Evolutionary conservation across 1,140 invertebrate species (phyloP).

Genomic region (Lithobius niger): DNA sequence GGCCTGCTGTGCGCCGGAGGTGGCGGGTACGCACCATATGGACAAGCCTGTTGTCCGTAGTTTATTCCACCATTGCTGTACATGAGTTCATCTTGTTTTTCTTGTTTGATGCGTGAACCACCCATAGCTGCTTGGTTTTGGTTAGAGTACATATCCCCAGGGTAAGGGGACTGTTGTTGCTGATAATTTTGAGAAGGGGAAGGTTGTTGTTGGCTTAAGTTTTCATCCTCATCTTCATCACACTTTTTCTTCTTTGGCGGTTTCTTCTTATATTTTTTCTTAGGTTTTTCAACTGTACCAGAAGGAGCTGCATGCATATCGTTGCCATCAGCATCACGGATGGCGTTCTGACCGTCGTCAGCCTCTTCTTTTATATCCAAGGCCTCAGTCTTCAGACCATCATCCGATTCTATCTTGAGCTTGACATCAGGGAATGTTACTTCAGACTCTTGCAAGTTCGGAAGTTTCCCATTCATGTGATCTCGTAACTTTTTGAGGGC

Average conservation of each 20-base stretch:
- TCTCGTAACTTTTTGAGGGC: conserved; percentile 89
- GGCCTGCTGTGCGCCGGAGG: conserved; percentile 12
- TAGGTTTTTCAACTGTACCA: not conserved
- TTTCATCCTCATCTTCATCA: conserved; percentile 41
- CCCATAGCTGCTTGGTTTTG: conserved; percentile 3
- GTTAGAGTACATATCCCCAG: not conserved
- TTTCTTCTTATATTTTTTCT: conserved; percentile 46
- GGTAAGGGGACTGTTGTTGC: not conserved
- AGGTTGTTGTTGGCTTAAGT: no score
- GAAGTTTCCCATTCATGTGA: conserved; percentile 78
- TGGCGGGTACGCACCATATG: not conserved
- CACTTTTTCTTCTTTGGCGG: conserved; percentile 74
- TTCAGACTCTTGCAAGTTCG: conserved; percentile 77
- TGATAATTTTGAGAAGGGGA: conserved; percentile 24
- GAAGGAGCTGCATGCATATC: not conserved
- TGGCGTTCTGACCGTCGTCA: conserved; percentile 25
- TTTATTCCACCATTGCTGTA: conserved; percentile 25
- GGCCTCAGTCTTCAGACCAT: conserved; percentile 13
- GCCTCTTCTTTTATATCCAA: conserved; percentile 7
- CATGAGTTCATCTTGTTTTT: not conserved
- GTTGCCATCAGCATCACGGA: no score
- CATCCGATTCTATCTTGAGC: conserved; percentile 21
- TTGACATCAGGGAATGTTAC: conserved; percentile 57
- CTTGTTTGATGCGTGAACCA: not conserved
- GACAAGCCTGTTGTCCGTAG: conserved; percentile 17